Conservation (phyloP, 2,888 invertebrate species). For the Hirtodrosophila trivittata region DNA sequence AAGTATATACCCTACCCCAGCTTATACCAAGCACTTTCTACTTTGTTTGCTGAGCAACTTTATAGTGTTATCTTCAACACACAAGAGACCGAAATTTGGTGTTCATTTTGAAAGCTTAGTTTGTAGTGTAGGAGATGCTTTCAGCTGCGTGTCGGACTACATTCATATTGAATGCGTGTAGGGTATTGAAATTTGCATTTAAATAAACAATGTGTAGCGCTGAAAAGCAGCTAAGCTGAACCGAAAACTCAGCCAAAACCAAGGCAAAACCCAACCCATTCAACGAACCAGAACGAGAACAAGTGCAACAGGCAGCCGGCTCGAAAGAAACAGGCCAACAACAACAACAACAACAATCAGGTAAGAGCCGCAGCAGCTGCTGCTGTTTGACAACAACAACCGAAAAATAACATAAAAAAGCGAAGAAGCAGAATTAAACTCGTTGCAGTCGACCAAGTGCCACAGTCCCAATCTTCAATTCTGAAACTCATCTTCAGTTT, state of each 20-base stretch:
- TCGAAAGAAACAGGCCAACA: slow-evolving; percentile 51
- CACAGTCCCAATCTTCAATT: slow-evolving; percentile 33
- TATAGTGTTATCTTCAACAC: no score
- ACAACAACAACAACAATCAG: slow-evolving; percentile 20
- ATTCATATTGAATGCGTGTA: no score
- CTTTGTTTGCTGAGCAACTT: no score
- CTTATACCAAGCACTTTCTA: no score
- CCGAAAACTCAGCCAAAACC: slow-evolving; percentile 34
- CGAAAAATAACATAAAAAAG: slow-evolving; percentile 11
- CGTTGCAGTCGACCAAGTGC: slow-evolving; percentile 56
- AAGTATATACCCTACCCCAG: no score
- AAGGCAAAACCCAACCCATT: slow-evolving; percentile 12
- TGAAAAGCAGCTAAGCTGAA: slow-evolving; percentile 41
- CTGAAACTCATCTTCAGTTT: slow-evolving; percentile 2
- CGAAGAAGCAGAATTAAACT: slow-evolving; percentile 43
- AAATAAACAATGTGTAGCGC: slow-evolving; percentile 30
- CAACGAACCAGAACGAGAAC: slow-evolving; percentile 41
- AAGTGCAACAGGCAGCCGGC: slow-evolving; percentile 56
- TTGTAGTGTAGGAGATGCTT: no score
- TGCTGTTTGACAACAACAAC: slow-evolving; percentile 36
- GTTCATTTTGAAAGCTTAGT: no score
- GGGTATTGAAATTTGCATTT: slow-evolving; percentile 47
- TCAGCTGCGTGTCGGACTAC: no score
- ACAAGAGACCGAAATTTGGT: no score
- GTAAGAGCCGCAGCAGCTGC: slow-evolving; percentile 41